These are phyloP conservation scores for Batillaria attramentaria DNA, from an alignment of 1,140 invertebrate species.

Conservation along the genomic window DNA sequence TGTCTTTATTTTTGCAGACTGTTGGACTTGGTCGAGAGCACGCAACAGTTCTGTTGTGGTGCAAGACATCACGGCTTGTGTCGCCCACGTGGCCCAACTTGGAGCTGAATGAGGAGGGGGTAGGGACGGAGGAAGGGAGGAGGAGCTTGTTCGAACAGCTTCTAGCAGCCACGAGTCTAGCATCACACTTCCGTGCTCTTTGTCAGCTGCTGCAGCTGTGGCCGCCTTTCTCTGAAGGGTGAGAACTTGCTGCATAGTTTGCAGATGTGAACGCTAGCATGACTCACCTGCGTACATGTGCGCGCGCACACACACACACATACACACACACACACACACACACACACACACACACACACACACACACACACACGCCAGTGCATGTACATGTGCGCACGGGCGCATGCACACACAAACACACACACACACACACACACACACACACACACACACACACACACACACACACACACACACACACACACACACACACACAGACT, in stretches of 20 bases:
- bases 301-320: too few relatives aligned
- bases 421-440: too few relatives aligned
- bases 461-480: too few relatives aligned
- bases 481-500: too few relatives aligned
- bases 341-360: too few relatives aligned
- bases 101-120: constrained; percentile 43
- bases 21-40: constrained; percentile 21
- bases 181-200: constrained; percentile 42
- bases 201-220: constrained; percentile 55
- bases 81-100: constrained; percentile 21
- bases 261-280: too few relatives aligned
- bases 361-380: too few relatives aligned
- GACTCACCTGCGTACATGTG: too few relatives aligned
- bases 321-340: too few relatives aligned
- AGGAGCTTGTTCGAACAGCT: constrained; percentile 41
- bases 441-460: too few relatives aligned
- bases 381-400: too few relatives aligned
- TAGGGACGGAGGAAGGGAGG: constrained; percentile 44
- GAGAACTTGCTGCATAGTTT: background rate
- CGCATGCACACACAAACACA: too few relatives aligned
- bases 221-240: constrained; percentile 42
- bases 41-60: constrained; percentile 6
- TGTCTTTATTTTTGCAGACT: constrained; percentile 6
- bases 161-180: constrained; percentile 36
- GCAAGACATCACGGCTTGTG: constrained; percentile 14